Evolutionary conservation across 2,888 invertebrate species (phyloP).

Genomic region (Eupithecia abbreviata): DNA sequence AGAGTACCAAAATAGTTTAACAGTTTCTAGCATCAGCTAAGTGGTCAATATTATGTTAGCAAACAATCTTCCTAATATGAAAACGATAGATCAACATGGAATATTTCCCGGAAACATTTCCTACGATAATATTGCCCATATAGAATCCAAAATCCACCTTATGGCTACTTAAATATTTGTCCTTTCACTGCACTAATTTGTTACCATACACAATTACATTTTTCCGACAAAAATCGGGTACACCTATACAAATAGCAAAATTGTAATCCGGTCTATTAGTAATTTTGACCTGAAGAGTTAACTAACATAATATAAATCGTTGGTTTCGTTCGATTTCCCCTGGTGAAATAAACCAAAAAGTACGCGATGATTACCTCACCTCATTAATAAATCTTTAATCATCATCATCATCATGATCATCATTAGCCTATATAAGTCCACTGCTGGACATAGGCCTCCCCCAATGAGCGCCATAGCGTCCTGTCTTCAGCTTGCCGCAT

Average conservation of each 20-base stretch:
- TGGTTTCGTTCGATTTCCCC: too few relatives aligned
- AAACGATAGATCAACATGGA: not conserved
- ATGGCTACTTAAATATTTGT: not conserved
- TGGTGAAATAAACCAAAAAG: too few relatives aligned
- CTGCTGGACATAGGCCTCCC: too few relatives aligned
- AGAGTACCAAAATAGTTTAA: not conserved
- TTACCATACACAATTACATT: not conserved
- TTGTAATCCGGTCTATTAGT: not conserved
- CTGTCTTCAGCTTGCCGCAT: too few relatives aligned
- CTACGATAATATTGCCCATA: not conserved
- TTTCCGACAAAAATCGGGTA: too few relatives aligned
- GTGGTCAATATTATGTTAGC: conserved; percentile 3
- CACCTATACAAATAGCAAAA: not conserved
- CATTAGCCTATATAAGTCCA: too few relatives aligned
- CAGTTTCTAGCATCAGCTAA: not conserved
- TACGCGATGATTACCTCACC: too few relatives aligned
- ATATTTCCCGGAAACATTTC: not conserved
- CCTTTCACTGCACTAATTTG: not conserved
- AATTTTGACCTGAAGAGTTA: not conserved
- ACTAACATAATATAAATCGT: not conserved
- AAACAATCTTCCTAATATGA: conserved; percentile 5
- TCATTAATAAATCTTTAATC: too few relatives aligned
- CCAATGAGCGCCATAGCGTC: too few relatives aligned
- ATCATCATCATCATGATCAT: too few relatives aligned
- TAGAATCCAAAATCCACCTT: not conserved